Evolutionary conservation across 2,797 vertebrate genomes (phyloP).

Genomic region (Phaenicophaeus curvirostris): DNA sequence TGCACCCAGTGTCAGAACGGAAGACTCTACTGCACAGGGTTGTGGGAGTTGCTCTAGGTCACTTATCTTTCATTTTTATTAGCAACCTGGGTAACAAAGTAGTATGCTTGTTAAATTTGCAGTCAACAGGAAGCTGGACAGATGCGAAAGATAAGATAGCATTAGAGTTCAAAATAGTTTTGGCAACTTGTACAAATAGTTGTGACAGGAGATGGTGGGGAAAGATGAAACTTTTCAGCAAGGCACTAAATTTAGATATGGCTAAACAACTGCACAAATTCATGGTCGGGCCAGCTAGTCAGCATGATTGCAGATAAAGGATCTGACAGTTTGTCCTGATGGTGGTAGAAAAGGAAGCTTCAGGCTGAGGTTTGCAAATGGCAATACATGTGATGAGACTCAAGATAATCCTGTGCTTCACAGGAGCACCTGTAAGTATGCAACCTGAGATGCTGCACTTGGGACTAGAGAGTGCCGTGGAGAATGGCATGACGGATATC

Average conservation of each 20-base stretch:
- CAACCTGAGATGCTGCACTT: background rate
- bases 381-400: background rate
- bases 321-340: background rate
- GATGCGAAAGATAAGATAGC: constrained; percentile 52
- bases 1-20: background rate
- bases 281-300: too few relatives aligned
- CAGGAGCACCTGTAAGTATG: background rate
- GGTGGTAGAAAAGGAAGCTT: background rate
- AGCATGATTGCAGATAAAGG: background rate
- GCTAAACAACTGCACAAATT: background rate
- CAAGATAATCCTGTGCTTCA: background rate
- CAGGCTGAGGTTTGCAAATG: background rate
- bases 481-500: fast-evolving
- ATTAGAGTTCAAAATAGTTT: constrained; percentile 13
- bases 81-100: constrained; percentile 24
- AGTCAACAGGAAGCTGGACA: constrained; percentile 64
- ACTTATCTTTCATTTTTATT: constrained; percentile 46
- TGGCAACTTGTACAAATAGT: background rate
- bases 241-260: background rate
- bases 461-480: background rate
- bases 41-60: constrained; percentile 15
- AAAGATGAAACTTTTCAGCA: constrained; percentile 6
- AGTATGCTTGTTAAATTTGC: background rate
- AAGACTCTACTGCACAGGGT: background rate
- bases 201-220: background rate